phyloP scores from a whole-genome alignment of 2,113 vertebrate genomes.

The Siniperca knerii region DNA sequence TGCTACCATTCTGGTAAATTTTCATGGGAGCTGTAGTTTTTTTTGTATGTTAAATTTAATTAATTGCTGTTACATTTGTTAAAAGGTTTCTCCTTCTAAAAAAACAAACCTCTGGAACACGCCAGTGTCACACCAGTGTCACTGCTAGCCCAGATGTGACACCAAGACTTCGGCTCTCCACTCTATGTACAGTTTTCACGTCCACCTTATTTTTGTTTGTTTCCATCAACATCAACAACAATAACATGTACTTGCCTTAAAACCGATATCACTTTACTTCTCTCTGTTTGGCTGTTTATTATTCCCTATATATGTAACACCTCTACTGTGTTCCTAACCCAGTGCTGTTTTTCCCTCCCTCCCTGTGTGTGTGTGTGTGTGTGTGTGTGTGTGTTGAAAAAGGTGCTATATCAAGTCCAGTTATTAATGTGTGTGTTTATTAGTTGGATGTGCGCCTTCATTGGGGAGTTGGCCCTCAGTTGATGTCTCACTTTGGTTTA shows the following conservation, averaged over 20 bases:
- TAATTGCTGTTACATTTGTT: neutral
- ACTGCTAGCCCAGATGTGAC: too few relatives aligned
- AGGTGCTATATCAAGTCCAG: slow-evolving; percentile 29
- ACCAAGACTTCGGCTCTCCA: too few relatives aligned
- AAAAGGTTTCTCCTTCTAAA: neutral
- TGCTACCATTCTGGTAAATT: too few relatives aligned
- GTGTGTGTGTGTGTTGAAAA: slow-evolving; percentile 35
- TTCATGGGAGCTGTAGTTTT: neutral
- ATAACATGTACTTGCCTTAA: neutral
- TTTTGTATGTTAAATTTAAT: neutral
- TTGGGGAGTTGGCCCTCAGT: slow-evolving; percentile 59
- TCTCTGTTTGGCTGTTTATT: neutral
- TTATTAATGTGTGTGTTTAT: slow-evolving; percentile 73
- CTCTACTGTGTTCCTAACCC: neutral
- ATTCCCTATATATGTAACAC: neutral
- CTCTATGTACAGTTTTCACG: neutral
- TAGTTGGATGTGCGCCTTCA: slow-evolving; percentile 52
- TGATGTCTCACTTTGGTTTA: slow-evolving; percentile 73
- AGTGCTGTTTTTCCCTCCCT: neutral
- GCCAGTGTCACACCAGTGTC: too few relatives aligned
- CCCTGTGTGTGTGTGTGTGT: slow-evolving; percentile 12
- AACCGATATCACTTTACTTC: neutral
- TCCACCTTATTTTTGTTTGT: neutral
- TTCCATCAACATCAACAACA: neutral
- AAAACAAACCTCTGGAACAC: too few relatives aligned